These are phyloP conservation scores for Holacanthella duospinosa DNA, from an alignment of 2,888 invertebrate genomes.

Conservation along the genomic window DNA sequence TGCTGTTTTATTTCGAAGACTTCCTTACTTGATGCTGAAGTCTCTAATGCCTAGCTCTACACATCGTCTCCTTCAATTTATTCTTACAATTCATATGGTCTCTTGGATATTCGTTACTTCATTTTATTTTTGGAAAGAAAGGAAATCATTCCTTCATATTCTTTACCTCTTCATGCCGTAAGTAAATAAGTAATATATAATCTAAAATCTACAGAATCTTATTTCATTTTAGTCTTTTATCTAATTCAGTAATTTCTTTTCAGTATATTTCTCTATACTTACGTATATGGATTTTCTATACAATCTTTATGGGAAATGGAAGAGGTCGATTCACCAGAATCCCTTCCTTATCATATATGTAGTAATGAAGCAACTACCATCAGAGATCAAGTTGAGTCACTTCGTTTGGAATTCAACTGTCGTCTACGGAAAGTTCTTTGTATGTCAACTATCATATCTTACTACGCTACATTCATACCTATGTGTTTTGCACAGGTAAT, in stretches of 20 bases:
- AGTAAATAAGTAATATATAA: slow-evolving; percentile 8
- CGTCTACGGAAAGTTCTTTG: slow-evolving; percentile 80
- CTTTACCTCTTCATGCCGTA: slow-evolving; percentile 34
- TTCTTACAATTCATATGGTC: slow-evolving; percentile 21
- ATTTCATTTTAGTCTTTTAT: not conserved
- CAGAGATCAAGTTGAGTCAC: slow-evolving; percentile 66
- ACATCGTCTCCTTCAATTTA: slow-evolving; percentile 35
- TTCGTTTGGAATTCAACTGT: slow-evolving; percentile 78
- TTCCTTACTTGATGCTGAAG: slow-evolving; percentile 56
- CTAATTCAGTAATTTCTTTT: not conserved
- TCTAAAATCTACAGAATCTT: not conserved
- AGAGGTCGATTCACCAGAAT: slow-evolving; percentile 24
- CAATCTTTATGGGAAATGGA: slow-evolving; percentile 27
- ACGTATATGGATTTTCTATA: slow-evolving; percentile 28
- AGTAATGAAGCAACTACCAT: slow-evolving; percentile 27
- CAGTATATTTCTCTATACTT: slow-evolving; percentile 16
- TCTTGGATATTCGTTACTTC: slow-evolving; percentile 16
- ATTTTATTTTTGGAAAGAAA: slow-evolving; percentile 23
- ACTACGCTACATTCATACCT: slow-evolving; percentile 79
- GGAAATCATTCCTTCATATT: slow-evolving; percentile 20
- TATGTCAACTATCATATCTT: slow-evolving; percentile 70
- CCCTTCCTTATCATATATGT: slow-evolving; percentile 21
- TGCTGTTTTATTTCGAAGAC: slow-evolving; percentile 65
- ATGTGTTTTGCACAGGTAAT: slow-evolving; percentile 78
- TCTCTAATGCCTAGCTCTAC: slow-evolving; percentile 47